Evolutionary conservation across 2,888 invertebrate genomes (phyloP), one percentile per base, ranked within the genome.

Genomic region (Luffia ferchaultella): DNA sequence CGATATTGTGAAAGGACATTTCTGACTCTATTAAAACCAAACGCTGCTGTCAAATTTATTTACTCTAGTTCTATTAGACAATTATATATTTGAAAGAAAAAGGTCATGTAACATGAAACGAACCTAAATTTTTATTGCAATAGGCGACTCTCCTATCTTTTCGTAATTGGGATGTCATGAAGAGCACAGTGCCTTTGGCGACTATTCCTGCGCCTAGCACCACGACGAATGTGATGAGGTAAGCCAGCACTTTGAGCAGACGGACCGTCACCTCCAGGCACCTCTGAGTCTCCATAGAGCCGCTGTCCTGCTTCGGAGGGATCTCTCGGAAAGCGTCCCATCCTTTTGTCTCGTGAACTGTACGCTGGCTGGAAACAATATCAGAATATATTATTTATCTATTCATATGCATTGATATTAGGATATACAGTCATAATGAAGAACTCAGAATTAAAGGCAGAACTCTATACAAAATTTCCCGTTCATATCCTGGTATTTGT

Each of bases 291-390:
- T 93, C 93, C 89, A 93, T 93, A 49, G 95, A 95, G 57, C 94
- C 93, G 59, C 92, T 92, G 78, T 94, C 93, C 77, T 90, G 89
- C 76, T 95, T 93, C 61, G 91, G 91, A 9, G 97, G 96, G 60
- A 96, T 92, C 75, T 95, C 92, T 67, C 96, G 87, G 85, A 97
- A 97, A 53, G 97, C 96, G 87, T 97, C 97, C 97, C 97, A 97
- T 89, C 92, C 93, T 90, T 95, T 95, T 62, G 93, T 93, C 74
- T 93, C 94, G 67, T 90, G 90, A 61, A 93, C 89, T 54, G 93
- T 93, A 66, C 93, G 86, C 77, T 91, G 91, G 69, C 93, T 93
- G 85, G 42, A 87, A 84, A 57, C 54, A 54, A 53, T 58, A 51
- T 53, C 51, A 20, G 46, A 52, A 45, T 9, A 40, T 15, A 40